Percentiles rank a stretch among this genome's conserved stretches.
phyloP scores from a whole-genome alignment of 1,140 invertebrate genomes.

The Campoletis sonorensis region DNA sequence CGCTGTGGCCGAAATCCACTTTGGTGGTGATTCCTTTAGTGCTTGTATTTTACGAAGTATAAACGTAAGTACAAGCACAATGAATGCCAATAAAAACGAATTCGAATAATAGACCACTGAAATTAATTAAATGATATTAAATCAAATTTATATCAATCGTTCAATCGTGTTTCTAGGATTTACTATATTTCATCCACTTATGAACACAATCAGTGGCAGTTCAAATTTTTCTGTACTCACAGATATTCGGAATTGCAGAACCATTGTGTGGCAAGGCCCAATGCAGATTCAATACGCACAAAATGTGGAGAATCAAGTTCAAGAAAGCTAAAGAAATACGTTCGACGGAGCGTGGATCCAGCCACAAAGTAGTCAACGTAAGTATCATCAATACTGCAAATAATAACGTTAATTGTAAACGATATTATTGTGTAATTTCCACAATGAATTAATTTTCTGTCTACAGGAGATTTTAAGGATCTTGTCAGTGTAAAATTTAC shows the following conservation, averaged over 20 bases:
- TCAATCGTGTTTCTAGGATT: not conserved
- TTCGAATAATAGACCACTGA: conserved; percentile 72
- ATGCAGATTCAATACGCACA: conserved; percentile 70
- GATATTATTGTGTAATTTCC: not conserved
- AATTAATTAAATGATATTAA: too few species aligned
- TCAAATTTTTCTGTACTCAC: conserved; percentile 51
- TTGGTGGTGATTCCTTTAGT: conserved; percentile 46
- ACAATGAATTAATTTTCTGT: conserved; percentile 8
- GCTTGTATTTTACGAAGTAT: conserved; percentile 60
- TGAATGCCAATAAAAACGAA: conserved; percentile 69
- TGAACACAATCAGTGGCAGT: too few species aligned
- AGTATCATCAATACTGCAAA: conserved; percentile 71
- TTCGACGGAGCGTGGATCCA: conserved; percentile 72
- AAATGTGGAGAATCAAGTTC: conserved; percentile 74
- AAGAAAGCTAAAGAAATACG: conserved; percentile 71
- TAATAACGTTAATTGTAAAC: not conserved
- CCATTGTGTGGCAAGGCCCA: conserved; percentile 73
- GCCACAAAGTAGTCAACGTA: conserved; percentile 72
- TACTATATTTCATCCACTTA: not conserved
- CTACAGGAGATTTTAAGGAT: too few species aligned
- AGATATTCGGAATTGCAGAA: conserved; percentile 46
- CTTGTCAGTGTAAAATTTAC: too few species aligned
- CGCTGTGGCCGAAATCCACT: conserved; percentile 54
- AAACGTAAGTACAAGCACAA: conserved; percentile 71
- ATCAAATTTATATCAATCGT: too few species aligned